A percentile compares a stretch with the other conserved stretches of the same genome.
Conservation (phyloP, 2,888 invertebrate species). For the Scelioninae gen. 2 region DNA sequence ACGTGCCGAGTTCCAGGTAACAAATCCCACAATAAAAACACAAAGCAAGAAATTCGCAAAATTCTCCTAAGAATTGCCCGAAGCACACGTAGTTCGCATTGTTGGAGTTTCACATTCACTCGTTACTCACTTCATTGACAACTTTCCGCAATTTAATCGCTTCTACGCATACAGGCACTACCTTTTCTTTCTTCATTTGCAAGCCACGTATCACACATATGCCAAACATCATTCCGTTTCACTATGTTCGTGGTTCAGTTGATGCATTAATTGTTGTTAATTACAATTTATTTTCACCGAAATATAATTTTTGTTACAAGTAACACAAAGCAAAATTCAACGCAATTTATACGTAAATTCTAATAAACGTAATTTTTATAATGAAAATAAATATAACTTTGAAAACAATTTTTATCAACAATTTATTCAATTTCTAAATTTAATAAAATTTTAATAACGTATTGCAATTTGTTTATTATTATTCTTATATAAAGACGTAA, state of each 20-base stretch:
- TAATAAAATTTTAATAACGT: no score
- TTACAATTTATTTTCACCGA: conserved; percentile 17
- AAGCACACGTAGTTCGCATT: conserved; percentile 19
- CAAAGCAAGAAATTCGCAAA: conserved; percentile 3
- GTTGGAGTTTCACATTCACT: conserved; percentile 6
- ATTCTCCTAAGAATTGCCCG: no score
- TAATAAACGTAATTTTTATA: no score
- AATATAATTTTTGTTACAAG: neutral
- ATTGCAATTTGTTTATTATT: no score
- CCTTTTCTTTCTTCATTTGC: conserved; percentile 42
- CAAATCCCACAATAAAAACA: neutral
- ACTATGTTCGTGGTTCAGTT: neutral
- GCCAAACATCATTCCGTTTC: neutral
- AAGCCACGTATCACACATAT: conserved; percentile 12
- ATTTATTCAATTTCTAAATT: no score
- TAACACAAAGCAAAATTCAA: no score
- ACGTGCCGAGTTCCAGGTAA: conserved; percentile 53
- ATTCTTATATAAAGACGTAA: no score
- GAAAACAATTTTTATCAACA: no score
- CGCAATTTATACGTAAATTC: no score
- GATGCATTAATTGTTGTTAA: conserved; percentile 17
- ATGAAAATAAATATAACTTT: no score
- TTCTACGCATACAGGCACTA: conserved; percentile 30
- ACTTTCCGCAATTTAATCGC: conserved; percentile 32
- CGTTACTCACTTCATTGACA: conserved; percentile 40